These are phyloP conservation scores for Hemibagrus wyckioides DNA, from an alignment of 2,113 vertebrate genomes.

Conservation along the genomic window DNA sequence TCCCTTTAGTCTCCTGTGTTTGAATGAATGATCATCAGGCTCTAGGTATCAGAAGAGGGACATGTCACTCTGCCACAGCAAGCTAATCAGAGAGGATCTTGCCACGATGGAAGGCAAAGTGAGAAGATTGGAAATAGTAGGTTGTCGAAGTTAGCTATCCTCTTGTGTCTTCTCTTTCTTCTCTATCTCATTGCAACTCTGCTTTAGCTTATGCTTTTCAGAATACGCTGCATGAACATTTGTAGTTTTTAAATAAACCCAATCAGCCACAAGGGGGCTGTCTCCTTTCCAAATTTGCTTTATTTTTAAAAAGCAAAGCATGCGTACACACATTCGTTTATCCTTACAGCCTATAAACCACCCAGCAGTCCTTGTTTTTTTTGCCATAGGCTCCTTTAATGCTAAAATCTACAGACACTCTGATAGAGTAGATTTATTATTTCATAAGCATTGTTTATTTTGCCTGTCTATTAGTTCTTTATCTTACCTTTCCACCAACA, in stretches of 20 bases:
- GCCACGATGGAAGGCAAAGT: not conserved
- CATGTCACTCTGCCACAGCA: slow-evolving; percentile 38
- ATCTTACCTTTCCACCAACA: not conserved
- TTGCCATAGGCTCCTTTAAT: not conserved
- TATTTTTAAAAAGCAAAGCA: not conserved
- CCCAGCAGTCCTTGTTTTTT: not conserved
- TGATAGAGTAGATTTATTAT: not conserved
- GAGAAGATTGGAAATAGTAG: slow-evolving; percentile 5
- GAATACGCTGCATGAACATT: not conserved
- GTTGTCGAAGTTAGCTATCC: slow-evolving; percentile 14
- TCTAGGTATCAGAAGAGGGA: slow-evolving; percentile 36
- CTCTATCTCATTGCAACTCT: not conserved
- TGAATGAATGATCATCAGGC: slow-evolving; percentile 22
- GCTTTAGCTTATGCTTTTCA: not conserved
- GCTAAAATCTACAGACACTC: not conserved
- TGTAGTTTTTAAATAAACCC: slow-evolving; percentile 17
- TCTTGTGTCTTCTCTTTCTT: slow-evolving; percentile 15
- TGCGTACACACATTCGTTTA: not conserved
- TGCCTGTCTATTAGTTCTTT: not conserved
- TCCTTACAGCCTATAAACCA: not conserved
- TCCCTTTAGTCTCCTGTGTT: slow-evolving; percentile 36
- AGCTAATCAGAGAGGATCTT: slow-evolving; percentile 42
- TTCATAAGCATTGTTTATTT: not conserved
- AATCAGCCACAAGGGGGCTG: slow-evolving; percentile 36
- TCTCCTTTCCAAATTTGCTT: not conserved